Evolutionary conservation across 92 coral and sea anemone species (phyloP).

Genomic region (Zoanthus solanderi): DNA sequence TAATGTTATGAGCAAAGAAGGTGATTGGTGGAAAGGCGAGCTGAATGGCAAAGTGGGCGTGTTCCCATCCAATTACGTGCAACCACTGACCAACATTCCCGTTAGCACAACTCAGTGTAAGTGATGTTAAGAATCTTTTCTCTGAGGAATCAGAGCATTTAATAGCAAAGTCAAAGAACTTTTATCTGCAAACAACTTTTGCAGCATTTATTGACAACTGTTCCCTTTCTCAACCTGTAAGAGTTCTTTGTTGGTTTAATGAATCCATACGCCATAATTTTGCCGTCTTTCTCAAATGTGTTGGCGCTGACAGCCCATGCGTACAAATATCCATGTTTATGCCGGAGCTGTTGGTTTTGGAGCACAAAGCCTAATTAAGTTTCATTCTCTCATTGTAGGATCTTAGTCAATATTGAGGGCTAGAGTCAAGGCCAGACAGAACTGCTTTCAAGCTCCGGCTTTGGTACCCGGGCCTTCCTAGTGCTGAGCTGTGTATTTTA

Average conservation of each 20-base stretch:
- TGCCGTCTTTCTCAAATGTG: background rate
- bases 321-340: background rate
- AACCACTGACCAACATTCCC: conserved; percentile 87
- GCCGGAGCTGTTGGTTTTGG: background rate
- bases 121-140: conserved; percentile 34
- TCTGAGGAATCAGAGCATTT: no score
- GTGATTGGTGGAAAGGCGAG: conserved; percentile 99
- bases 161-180: no score
- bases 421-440: conserved; percentile 52
- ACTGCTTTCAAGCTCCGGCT: conserved; percentile 30
- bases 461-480: conserved; percentile 24
- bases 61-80: conserved; percentile 97
- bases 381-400: conserved; percentile 48
- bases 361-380: conserved; percentile 25
- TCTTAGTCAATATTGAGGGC: conserved; percentile 34
- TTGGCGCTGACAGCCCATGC: background rate
- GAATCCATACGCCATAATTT: background rate
- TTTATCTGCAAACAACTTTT: background rate
- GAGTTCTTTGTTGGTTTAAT: background rate
- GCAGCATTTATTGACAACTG: background rate
- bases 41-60: conserved; percentile 97
- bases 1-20: conserved; percentile 88
- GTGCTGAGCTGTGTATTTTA: conserved; percentile 4
- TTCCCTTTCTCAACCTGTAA: background rate
- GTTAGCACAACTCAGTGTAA: conserved; percentile 91